Evolutionary conservation across 2,888 invertebrate species (phyloP).

Genomic region (Pseudococcus viburni): DNA sequence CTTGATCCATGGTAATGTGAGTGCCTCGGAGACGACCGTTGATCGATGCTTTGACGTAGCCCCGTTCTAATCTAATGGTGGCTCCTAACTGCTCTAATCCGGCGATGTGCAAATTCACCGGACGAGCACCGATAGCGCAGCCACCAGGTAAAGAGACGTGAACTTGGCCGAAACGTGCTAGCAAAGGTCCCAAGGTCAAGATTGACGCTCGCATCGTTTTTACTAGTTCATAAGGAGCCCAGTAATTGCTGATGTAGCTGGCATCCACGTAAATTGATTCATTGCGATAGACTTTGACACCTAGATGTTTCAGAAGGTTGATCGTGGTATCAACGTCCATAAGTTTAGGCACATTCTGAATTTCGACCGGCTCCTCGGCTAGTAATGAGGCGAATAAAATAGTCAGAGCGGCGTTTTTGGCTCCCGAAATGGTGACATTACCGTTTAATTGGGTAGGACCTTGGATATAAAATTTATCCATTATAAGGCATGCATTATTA

Average conservation of each 20-base stretch:
- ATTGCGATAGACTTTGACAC: background rate
- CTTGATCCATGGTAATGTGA: background rate
- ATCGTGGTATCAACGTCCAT: constrained; percentile 21
- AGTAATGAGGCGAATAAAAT: constrained; percentile 34
- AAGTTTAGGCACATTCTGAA: constrained; percentile 23
- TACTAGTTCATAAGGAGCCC: background rate
- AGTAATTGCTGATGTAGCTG: background rate
- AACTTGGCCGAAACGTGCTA: constrained; percentile 58
- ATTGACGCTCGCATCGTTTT: constrained; percentile 57
- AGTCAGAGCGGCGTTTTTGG: constrained; percentile 52
- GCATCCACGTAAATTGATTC: background rate
- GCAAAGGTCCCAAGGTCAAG: constrained; percentile 38
- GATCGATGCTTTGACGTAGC: constrained; percentile 21
- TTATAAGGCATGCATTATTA: background rate
- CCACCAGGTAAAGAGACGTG: constrained; percentile 54
- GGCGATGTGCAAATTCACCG: constrained; percentile 33
- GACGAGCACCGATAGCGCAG: constrained; percentile 34
- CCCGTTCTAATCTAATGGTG: background rate
- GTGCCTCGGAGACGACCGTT: constrained; percentile 17
- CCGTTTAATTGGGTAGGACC: constrained; percentile 53
- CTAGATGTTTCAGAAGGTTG: background rate
- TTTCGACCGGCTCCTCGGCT: constrained; percentile 67
- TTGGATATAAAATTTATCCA: constrained; percentile 31
- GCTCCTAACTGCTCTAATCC: constrained; percentile 38
- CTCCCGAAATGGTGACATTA: constrained; percentile 34